Conservation (phyloP, 2,888 invertebrate genomes). For the Cheilosia soror region DNA sequence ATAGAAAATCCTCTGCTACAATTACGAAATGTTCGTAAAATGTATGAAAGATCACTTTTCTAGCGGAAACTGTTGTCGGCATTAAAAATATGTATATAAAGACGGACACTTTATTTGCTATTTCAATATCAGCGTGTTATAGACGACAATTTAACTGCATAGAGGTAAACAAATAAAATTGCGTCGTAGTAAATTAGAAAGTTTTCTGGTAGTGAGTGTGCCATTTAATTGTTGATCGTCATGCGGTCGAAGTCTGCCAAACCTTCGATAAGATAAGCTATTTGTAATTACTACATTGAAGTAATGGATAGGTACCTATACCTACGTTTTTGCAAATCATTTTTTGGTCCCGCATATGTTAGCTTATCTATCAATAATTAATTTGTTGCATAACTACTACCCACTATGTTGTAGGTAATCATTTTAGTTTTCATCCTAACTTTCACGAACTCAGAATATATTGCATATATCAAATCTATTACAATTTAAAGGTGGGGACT, state of each 20-base stretch:
- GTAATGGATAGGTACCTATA: not conserved
- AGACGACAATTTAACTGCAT: not conserved
- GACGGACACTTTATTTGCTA: too few species aligned
- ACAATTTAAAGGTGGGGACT: too few species aligned
- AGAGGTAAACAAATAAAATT: not conserved
- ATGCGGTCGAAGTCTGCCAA: not conserved
- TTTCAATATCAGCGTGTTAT: too few species aligned
- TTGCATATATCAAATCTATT: too few species aligned
- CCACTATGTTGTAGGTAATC: too few species aligned
- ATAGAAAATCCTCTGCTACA: constrained; percentile 5
- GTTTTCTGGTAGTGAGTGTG: not conserved
- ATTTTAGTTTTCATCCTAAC: too few species aligned
- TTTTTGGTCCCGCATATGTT: not conserved
- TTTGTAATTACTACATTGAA: too few species aligned
- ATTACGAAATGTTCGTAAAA: not conserved
- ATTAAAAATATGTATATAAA: not conserved
- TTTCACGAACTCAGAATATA: too few species aligned
- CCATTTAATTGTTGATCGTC: not conserved
- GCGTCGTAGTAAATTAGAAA: not conserved
- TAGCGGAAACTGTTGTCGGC: not conserved
- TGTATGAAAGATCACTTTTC: not conserved
- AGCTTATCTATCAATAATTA: too few species aligned
- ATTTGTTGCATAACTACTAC: too few species aligned
- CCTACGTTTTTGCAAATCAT: not conserved
- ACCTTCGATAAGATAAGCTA: not conserved